phyloP scores from a whole-genome alignment of 2,797 vertebrate species.

The Linurgus olivaceus region DNA sequence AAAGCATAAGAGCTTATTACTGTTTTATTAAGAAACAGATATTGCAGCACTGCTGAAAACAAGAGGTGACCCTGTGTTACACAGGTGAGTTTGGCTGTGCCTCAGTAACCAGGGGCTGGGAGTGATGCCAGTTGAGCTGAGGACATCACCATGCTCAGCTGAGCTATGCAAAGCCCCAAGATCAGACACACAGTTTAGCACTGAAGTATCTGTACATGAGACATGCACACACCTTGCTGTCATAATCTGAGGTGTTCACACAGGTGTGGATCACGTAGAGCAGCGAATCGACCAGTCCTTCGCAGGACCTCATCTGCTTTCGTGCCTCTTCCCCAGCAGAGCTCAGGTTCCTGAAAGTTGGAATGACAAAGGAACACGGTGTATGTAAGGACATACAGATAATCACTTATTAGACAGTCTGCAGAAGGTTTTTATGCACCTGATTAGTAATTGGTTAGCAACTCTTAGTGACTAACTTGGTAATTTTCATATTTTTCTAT shows the following conservation, averaged over 20 bases:
- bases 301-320: conserved; percentile 94
- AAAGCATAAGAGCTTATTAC: background rate
- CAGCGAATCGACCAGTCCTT: conserved; percentile 94
- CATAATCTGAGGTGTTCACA: conserved; percentile 96
- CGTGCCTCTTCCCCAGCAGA: conserved; percentile 95
- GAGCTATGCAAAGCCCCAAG: background rate
- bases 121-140: background rate
- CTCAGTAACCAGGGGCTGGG: background rate
- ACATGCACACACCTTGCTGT: conserved; percentile 89
- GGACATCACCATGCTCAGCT: background rate
- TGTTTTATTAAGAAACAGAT: background rate
- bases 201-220: background rate
- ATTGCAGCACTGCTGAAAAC: background rate
- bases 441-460: background rate
- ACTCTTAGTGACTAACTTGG: background rate
- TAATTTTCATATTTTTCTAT: background rate
- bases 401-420: background rate
- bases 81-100: background rate
- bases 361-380: background rate
- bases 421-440: background rate
- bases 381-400: background rate
- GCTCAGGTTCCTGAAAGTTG: conserved; percentile 88
- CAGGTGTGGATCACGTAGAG: conserved; percentile 97
- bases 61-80: background rate
- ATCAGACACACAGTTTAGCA: background rate